Base-by-base conservation (phyloP, 1,140 invertebrate genomes). In the Batillaria attramentaria region DNA sequence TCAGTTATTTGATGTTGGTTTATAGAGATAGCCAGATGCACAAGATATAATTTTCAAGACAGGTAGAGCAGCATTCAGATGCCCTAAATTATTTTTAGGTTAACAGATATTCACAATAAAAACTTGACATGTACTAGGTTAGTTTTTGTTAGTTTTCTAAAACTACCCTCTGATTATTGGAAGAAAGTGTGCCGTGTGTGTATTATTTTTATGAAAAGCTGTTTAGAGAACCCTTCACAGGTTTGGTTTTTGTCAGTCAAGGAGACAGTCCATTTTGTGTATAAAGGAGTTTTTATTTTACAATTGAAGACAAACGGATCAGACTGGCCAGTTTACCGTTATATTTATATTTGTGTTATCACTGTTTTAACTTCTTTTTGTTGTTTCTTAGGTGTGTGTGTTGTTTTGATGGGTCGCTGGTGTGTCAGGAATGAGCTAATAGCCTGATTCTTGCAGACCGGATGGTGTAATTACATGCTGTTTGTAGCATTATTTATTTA, bases 361-460 rank as follows among this genome's bases (percentile, higher is more conserved):
- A n/a, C n/a, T n/a, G n/a, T n/a, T n/a, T n/a, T n/a, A n/a, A n/a
- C 57, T 24, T 62, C 33, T 28, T 62, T 62, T 62, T 8, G 10
- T 62, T 62, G 57, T 62, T 62, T 6, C 24, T 62, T 28, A 31
- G 33, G n/a, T 62, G 3, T n/a, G n/a, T 62, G 8, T 28, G 8
- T 28, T 62, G 57, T 31, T 62, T 62, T 62, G n/a, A 24, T 28
- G n/a, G 57, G 33, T 24, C n/a, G 24, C 33, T 62, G 57, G 57
- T 62, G 33, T 70, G 68, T 41, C 13, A 41, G 68, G 24, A 70
- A 70, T 24, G 68, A 42, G 68, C 39, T 16, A 3, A 70, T 42
- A 39, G 68, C 39, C 39, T n/a, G 68, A 39, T 41, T 70, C 37
- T 70, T 33, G 35, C 31, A n/a, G 16, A 70, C 20, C 24, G 37